Conservation (phyloP, 2,797 vertebrate genomes). For the Falco novaeseelandiae region DNA sequence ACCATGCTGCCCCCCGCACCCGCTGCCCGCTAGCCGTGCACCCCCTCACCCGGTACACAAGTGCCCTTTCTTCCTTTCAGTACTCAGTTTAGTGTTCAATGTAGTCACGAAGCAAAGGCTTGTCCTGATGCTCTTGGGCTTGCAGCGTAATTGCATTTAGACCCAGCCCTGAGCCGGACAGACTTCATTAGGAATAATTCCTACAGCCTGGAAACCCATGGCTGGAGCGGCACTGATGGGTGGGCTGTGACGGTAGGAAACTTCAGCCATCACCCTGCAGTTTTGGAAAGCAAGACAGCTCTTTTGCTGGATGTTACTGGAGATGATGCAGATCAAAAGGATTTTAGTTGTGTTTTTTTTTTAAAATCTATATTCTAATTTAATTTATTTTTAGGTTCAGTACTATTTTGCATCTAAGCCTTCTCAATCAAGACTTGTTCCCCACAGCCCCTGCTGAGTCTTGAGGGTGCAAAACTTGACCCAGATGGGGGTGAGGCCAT, state of each 20-base stretch:
- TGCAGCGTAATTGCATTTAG: not conserved
- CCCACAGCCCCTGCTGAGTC: not conserved
- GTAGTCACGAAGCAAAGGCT: not conserved
- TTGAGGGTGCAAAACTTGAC: not conserved
- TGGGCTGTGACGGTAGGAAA: not conserved
- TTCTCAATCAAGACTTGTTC: not conserved
- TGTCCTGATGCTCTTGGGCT: not conserved
- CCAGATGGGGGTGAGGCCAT: not conserved
- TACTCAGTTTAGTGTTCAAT: not conserved
- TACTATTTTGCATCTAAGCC: not conserved
- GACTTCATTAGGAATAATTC: not conserved
- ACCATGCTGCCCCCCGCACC: fast-evolving
- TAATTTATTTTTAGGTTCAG: not conserved
- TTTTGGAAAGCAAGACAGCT: not conserved
- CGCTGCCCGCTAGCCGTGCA: not conserved
- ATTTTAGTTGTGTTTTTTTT: too few species aligned
- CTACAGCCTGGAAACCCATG: not conserved
- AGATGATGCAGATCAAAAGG: not conserved
- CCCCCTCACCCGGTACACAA: not conserved
- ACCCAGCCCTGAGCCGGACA: not conserved
- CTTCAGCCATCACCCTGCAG: not conserved
- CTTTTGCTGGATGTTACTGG: not conserved
- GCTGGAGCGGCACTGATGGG: not conserved
- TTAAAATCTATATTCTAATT: too few species aligned
- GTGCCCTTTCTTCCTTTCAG: not conserved